Evolutionary conservation across 2,113 vertebrate genomes (phyloP), one percentile per base, ranked within the genome.

Genomic region (Phaethon lepturus): DNA sequence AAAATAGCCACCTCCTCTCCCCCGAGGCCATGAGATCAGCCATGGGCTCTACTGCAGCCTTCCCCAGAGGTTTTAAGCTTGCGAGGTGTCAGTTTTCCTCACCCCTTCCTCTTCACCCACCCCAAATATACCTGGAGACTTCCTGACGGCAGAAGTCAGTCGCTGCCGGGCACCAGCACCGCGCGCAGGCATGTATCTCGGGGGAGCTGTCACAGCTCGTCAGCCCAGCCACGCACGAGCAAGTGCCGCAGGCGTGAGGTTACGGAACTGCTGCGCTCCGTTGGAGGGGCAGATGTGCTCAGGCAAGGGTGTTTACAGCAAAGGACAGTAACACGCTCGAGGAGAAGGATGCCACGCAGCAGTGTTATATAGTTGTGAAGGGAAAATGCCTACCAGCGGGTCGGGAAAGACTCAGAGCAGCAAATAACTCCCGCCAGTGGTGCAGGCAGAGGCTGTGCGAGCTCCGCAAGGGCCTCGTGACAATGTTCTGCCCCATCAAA

Each of bases 161-260:
- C 1, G 9, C 63, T 4, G 10, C 22, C 0, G 2, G 8, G 72
- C 23, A 13, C 23, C 20, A 5, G 35, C 1, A 0, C 49, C n/a
- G 26, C 50, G 29, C 2, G 1, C 23, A 7, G 18, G 15, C 52
- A 5, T 5, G 10, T 20, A 55, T 29, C 31, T 29, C 31, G 0
- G 3, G 50, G 31, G 63, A 45, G 47, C 33, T 45, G 83, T 40
- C 40, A 35, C 58, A 71, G 74, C 58, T 71, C 10, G 0, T 55
- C 52, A 23, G 50, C 87, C n/a, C 2, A 0, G 77, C 73, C 49
- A 75, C 10, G 6, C 20, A 53, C 5, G 11, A 82, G 40, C 1
- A 1, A 38, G 5, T 2, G 1, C 17, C 0, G 0, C 10, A 7
- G 8, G 1, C 2, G 4, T 40, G 84, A 71, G 40, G 29, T 29